Evolutionary conservation across 2,797 vertebrate genomes (phyloP).

Genomic region (Gymnocypris eckloni): DNA sequence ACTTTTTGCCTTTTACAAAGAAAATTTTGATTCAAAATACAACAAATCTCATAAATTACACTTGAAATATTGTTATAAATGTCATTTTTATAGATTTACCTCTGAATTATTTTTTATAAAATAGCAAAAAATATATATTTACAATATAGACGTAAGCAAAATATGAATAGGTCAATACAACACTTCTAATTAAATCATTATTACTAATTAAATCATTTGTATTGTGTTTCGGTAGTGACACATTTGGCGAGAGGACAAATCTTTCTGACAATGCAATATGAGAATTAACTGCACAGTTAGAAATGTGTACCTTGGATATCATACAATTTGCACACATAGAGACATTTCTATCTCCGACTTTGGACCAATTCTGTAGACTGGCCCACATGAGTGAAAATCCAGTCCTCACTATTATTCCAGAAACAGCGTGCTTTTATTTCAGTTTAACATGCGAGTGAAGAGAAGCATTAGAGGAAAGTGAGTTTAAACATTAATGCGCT

Average conservation of each 20-base stretch:
- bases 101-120: accelerated
- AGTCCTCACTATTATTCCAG: background rate
- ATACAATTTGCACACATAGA: background rate
- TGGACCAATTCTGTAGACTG: background rate
- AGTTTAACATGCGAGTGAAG: background rate
- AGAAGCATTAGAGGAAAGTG: conserved; percentile 38
- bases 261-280: too few species aligned
- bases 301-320: background rate
- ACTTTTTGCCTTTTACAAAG: background rate
- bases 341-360: too few species aligned
- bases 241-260: too few species aligned
- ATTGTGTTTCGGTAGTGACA: background rate
- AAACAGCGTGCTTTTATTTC: background rate
- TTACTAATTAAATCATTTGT: background rate
- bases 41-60: background rate
- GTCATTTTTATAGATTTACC: background rate
- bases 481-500: conserved; percentile 59
- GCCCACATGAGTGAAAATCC: background rate
- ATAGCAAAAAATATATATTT: background rate
- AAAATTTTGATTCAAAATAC: background rate
- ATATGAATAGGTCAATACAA: background rate
- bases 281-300: background rate
- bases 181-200: background rate
- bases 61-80: background rate
- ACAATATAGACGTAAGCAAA: background rate